Evolutionary conservation across 2,888 invertebrate genomes (phyloP), one percentile per base, ranked within the genome.

Genomic region (Dexiosoma caninum): DNA sequence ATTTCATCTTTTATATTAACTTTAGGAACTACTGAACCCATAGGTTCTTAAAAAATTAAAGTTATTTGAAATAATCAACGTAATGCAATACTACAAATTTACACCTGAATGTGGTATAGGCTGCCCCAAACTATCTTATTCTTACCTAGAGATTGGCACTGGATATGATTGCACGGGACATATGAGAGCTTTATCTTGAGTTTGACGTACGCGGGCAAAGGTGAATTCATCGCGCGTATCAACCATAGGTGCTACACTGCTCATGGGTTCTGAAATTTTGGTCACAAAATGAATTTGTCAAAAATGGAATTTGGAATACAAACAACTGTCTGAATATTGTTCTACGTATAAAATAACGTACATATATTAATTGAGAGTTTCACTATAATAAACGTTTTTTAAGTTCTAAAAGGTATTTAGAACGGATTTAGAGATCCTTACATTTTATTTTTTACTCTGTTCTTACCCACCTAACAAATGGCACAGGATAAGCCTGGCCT

Each of bases 401-500:
- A n/a, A n/a, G n/a, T n/a, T n/a, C n/a, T n/a, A n/a, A n/a, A n/a
- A n/a, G n/a, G n/a, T n/a, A n/a, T n/a, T n/a, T n/a, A n/a, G n/a
- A n/a, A n/a, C n/a, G n/a, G n/a, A n/a, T 27, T 27, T 27, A 27
- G 6, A 27, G 27, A 27, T 27, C 27, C 3, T 27, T 27, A 27
- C 4, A 27, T 27, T 27, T 27, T 27, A 27, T 27, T 3, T 27
- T n/a, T n/a, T n/a, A n/a, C n/a, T n/a, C n/a, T 27, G 27, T 27
- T 37, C 19, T 37, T 19, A 35, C 55, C 21, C 55, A 71, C 70
- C 70, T 59, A n/a, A 94, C 93, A 83, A 92, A 89, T 85, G 95
- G 94, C 85, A 94, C 93, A 57, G 95, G 95, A 90, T 92, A 95
- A 30, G 94, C 94, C 89, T 95, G 95, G 10, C 94, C 94, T 77